Base-by-base conservation (phyloP, 2,113 vertebrate genomes). In the Montifringilla adamsi region DNA sequence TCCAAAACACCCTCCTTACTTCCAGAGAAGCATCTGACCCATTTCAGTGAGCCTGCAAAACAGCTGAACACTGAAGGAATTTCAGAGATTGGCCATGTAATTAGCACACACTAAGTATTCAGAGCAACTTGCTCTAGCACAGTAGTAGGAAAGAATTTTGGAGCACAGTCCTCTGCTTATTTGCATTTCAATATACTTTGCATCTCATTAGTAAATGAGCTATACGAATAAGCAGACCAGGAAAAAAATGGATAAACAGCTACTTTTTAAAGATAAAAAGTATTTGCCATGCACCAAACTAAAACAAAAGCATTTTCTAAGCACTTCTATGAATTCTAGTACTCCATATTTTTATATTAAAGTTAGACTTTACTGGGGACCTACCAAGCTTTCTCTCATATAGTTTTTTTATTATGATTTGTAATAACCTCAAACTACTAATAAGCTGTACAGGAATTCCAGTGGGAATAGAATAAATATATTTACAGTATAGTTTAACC, bases 61-160 rank as follows among this genome's bases (percentile, higher is more conserved):
- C 23, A 70, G 59, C 27, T 46, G 41, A 89, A 80, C 69, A 76
- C 55, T 44, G 53, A 87, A 90, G 37, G 89, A 95, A 88, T 82
- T 91, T 69, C 79, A 85, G 88, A 86, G 44, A 53, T 47, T 60
- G 76, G 64, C 82, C 66, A 87, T 10, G 74, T 87, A 90, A 96
- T 94, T 92, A 92, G 94, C 84, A 93, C 84, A 94, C 55, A 88
- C 74, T 67, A 90, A 95, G 63, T 79, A 96, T 93, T 95, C 88
- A 91, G 89, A 86, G 46, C 84, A 87, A 67, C 76, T 94, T 77
- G 80, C 74, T 81, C 55, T 27, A 69, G 68, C 39, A 62, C n/a
- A 19, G 88, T 56, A 76, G 39, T 47, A 95, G 76, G 93, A 96
- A 96, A 95, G 88, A 89, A 70, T 69, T 95, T 67, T 46, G 39